Evolutionary conservation across 2,888 invertebrate genomes (phyloP).

Genomic region (Xanthorhoe spadicearia): DNA sequence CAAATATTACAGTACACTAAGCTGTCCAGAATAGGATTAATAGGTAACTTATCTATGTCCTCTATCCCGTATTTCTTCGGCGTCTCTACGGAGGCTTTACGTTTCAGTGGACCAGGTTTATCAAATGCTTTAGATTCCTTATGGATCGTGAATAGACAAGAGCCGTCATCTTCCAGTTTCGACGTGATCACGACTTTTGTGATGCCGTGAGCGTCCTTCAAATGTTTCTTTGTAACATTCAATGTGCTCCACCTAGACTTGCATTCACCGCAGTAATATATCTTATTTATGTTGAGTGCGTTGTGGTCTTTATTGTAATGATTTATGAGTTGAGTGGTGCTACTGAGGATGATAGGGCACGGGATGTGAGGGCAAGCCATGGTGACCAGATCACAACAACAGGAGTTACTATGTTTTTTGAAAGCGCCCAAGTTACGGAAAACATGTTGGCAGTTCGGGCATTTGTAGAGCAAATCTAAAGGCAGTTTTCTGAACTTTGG

Average conservation of each 20-base stretch:
- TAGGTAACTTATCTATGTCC: slow-evolving; percentile 87
- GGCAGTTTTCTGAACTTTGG: slow-evolving; percentile 31
- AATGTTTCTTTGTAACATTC: slow-evolving; percentile 50
- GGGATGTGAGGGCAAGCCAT: slow-evolving; percentile 40
- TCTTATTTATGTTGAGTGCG: slow-evolving; percentile 25
- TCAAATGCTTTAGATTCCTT: slow-evolving; percentile 3
- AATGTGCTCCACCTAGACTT: slow-evolving; percentile 33
- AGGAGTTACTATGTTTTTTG: slow-evolving; percentile 55
- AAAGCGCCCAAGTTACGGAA: slow-evolving; percentile 48
- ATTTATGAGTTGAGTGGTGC: slow-evolving; percentile 44
- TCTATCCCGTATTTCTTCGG: slow-evolving; percentile 79
- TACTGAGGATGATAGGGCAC: slow-evolving; percentile 23
- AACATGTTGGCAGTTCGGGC: slow-evolving; percentile 55
- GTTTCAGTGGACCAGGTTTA: slow-evolving; percentile 8
- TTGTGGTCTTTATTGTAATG: slow-evolving; percentile 56
- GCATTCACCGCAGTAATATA: slow-evolving; percentile 55
- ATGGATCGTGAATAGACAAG: slow-evolving; percentile 14
- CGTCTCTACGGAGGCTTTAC: slow-evolving; percentile 33
- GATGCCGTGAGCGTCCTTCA: slow-evolving; percentile 47
- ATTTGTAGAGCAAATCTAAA: slow-evolving; percentile 49
- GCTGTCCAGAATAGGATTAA: slow-evolving; percentile 86
- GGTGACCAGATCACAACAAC: slow-evolving; percentile 43
- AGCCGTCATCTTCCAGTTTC: slow-evolving; percentile 8
- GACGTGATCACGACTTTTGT: slow-evolving; percentile 31
- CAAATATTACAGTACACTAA: slow-evolving; percentile 87